Percentiles rank a stretch among this genome's conserved stretches.
phyloP scores from a whole-genome alignment of 2,888 invertebrate genomes.

The Lycophotia porphyrea region DNA sequence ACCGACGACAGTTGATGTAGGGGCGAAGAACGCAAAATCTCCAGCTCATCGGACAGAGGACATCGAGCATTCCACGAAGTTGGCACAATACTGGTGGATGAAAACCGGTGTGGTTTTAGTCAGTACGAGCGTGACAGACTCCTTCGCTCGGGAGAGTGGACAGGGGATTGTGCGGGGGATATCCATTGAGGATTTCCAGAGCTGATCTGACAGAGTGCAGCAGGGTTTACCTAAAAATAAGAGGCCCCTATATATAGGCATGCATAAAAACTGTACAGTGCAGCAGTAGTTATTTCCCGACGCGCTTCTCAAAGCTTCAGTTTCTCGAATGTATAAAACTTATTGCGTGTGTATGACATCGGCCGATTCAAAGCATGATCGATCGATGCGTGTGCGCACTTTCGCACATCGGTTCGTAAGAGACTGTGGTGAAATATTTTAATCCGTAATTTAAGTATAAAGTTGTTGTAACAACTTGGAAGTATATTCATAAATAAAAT shows the following conservation, averaged over 20 bases:
- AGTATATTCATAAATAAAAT: constrained; percentile 43
- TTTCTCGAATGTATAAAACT: constrained; percentile 62
- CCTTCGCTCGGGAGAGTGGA: no score
- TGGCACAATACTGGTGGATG: not conserved
- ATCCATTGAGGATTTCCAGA: no score
- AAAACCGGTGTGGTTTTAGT: no score
- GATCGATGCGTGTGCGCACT: constrained; percentile 66
- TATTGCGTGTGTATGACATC: constrained; percentile 68
- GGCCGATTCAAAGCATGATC: constrained; percentile 75
- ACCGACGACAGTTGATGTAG: no score
- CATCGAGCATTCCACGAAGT: not conserved
- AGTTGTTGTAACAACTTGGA: constrained; percentile 43
- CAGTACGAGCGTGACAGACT: no score
- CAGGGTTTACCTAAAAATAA: no score
- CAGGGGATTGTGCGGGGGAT: no score
- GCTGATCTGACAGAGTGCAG: no score
- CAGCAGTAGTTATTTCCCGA: constrained; percentile 20
- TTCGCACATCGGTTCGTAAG: constrained; percentile 52
- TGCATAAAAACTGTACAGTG: not conserved
- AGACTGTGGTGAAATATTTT: constrained; percentile 56
- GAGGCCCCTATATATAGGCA: no score
- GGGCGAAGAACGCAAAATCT: not conserved
- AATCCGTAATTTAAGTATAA: constrained; percentile 50
- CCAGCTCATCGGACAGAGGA: not conserved
- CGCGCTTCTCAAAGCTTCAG: constrained; percentile 58